These are phyloP conservation scores for Apotomis betuletana DNA, from an alignment of 2,888 invertebrate species.

Conservation along the genomic window DNA sequence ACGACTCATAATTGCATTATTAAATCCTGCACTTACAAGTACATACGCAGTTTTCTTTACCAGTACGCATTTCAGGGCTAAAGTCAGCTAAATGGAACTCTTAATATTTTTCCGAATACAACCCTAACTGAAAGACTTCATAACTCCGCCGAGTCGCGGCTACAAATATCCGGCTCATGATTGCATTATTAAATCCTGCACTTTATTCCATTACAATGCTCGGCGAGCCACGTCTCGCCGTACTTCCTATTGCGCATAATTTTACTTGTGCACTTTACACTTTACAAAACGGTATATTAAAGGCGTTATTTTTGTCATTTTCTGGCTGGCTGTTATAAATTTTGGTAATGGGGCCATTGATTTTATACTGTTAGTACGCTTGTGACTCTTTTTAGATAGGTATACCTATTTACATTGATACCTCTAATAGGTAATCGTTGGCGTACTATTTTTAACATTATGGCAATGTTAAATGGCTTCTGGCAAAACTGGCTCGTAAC, in stretches of 20 bases:
- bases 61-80: too few relatives aligned
- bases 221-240: conserved; percentile 41
- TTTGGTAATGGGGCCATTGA: background rate
- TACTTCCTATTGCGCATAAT: conserved; percentile 45
- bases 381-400: too few relatives aligned
- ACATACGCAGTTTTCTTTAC: too few relatives aligned
- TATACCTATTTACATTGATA: too few relatives aligned
- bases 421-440: too few relatives aligned
- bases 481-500: too few relatives aligned
- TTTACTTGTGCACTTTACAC: conserved; percentile 28
- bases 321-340: conserved; percentile 2
- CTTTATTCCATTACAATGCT: conserved; percentile 61
- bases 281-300: conserved; percentile 5
- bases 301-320: conserved; percentile 7
- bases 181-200: conserved; percentile 65
- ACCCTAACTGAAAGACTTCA: conserved; percentile 30
- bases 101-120: conserved; percentile 13
- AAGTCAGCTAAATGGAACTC: background rate
- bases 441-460: too few relatives aligned
- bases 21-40: conserved; percentile 57
- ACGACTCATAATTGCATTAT: conserved; percentile 62
- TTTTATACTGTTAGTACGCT: background rate
- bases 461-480: too few relatives aligned
- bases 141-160: conserved; percentile 47
- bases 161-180: conserved; percentile 59